Base-by-base conservation (phyloP, 2,113 vertebrate genomes). In the Eudyptes chrysolophus region DNA sequence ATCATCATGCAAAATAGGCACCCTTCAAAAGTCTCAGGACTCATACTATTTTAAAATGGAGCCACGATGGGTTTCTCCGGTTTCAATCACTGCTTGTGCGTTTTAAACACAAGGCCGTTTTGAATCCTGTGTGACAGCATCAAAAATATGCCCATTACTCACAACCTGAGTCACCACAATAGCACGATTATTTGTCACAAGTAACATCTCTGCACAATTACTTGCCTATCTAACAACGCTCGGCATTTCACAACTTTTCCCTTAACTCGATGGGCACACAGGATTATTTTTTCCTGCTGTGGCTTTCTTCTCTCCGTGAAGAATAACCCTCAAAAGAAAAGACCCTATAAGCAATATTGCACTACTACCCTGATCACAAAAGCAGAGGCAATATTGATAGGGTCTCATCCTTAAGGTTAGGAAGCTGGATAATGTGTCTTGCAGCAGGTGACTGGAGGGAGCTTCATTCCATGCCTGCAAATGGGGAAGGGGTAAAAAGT, bases 261-360 rank as follows among this genome's bases (percentile, higher is more conserved):
- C 93, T 90, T 85, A 94, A 92, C 75, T 96, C 4, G 76, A 66
- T 70, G 81, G 83, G 83, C 65, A 90, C 78, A 86, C n/a, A 62
- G 62, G 66, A 83, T 89, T 94, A 17, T 87, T 91, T 85, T 96
- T 89, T 96, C 74, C 94, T 96, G 96, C 42, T 89, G 93, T 83
- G 89, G 65, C 42, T 80, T 94, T 90, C 93, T 97, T 94, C 91
- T 96, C 36, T 97, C 90, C 94, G 0, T 97, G 97, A 96, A 96
- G 96, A 97, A 94, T 89, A 97, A 95, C 96, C 97, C 96, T 98
- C 98, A 97, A 98, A 97, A 98, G 99, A 98, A 98, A 98, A 99
- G 98, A 99, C 99, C 99, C 99, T 99, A 99, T 99, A 99, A 99
- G 99, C 99, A 99, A 99, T 99, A 99, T 99, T 99, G 99, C 99